Percentiles rank a stretch among this genome's conserved stretches.
Conservation (phyloP, 2,797 vertebrate genomes). For the Denticeps clupeoides region DNA sequence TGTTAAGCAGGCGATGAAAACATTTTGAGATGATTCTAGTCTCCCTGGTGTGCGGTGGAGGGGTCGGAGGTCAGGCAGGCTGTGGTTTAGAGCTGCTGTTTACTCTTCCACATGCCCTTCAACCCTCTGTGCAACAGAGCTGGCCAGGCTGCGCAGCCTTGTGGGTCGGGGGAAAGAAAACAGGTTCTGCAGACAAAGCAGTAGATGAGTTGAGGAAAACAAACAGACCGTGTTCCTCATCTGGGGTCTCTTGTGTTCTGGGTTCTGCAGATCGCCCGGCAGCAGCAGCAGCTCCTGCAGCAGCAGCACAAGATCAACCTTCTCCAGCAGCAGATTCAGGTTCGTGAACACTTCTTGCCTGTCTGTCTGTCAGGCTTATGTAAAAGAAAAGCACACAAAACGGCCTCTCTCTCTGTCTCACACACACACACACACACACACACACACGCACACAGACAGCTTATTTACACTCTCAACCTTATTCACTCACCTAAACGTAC, state of each 20-base stretch:
- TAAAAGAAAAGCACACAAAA: background rate
- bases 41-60: background rate
- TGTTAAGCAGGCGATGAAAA: background rate
- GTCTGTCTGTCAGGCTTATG: background rate
- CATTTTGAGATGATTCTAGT: too few species aligned
- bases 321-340: slow-evolving; percentile 99
- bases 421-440: background rate
- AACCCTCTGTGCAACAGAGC: slow-evolving; percentile 1
- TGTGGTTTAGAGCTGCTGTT: background rate
- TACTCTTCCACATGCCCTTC: slow-evolving; percentile 2
- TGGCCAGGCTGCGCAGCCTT: background rate
- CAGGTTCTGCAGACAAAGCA: background rate
- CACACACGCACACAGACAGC: too few species aligned
- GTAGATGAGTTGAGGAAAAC: too few species aligned
- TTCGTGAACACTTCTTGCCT: too few species aligned
- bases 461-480: too few species aligned
- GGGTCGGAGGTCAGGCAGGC: slow-evolving; percentile 1
- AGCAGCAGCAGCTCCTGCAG: slow-evolving; percentile 98
- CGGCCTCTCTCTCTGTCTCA: background rate
- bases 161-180: slow-evolving; percentile 1
- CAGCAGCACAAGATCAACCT: slow-evolving; percentile 99
- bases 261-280: slow-evolving; percentile 87
- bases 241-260: slow-evolving; percentile 23
- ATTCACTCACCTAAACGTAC: too few species aligned
- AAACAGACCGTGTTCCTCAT: too few species aligned